A percentile compares a stretch with the other conserved stretches of the same genome.
Conservation (phyloP, 2,797 vertebrate species). For the Melanitta fusca region DNA sequence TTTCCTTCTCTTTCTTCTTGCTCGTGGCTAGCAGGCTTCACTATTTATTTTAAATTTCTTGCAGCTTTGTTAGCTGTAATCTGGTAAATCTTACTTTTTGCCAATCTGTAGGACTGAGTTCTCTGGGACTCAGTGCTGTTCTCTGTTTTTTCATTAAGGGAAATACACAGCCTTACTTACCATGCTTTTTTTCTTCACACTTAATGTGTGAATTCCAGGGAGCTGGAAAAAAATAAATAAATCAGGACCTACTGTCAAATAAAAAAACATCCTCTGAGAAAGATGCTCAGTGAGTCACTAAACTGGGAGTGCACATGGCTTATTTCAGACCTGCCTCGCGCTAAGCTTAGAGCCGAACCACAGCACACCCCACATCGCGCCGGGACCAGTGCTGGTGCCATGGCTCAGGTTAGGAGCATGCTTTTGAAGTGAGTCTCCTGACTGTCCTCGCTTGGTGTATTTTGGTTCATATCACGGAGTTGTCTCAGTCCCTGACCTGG, state of each 20-base stretch:
- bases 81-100: not conserved
- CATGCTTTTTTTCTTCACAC: not conserved
- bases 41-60: not conserved
- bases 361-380: not conserved
- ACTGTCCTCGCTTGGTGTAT: not conserved
- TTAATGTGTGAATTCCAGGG: not conserved
- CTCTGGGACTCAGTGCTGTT: not conserved
- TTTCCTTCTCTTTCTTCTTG: not conserved
- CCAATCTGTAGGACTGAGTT: not conserved
- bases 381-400: too few species aligned
- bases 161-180: rapidly evolving
- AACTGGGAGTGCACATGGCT: not conserved
- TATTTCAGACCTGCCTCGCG: rapidly evolving
- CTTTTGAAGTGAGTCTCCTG: not conserved
- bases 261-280: not conserved
- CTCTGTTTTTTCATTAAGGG: not conserved
- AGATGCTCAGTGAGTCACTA: too few species aligned
- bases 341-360: rapidly evolving
- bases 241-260: not conserved
- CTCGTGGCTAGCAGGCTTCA: not conserved
- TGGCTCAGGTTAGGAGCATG: not conserved
- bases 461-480: not conserved
- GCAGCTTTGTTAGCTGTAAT: not conserved
- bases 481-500: not conserved
- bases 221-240: not conserved